phyloP scores from a whole-genome alignment of 2,888 invertebrate species.

The Arrhopalites spinosus region DNA sequence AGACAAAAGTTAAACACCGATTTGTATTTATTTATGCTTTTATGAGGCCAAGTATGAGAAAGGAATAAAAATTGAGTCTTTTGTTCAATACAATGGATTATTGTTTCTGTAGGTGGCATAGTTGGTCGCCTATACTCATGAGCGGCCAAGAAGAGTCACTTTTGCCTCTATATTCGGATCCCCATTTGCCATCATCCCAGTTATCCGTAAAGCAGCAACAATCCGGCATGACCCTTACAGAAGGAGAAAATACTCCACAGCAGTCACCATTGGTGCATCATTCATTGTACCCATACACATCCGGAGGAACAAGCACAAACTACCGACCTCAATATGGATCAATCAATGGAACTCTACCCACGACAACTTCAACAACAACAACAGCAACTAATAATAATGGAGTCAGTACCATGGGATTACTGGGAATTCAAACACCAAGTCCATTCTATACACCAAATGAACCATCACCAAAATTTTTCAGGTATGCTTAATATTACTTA shows the following conservation, averaged over 20 bases:
- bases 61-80: constrained; percentile 11
- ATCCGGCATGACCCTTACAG: constrained; percentile 16
- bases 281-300: constrained; percentile 52
- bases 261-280: not conserved
- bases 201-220: constrained; percentile 16
- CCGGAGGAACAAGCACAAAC: not conserved
- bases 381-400: constrained; percentile 1
- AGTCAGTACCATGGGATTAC: not conserved
- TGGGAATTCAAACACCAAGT: constrained; percentile 49
- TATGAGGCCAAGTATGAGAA: not conserved
- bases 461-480: constrained; percentile 56
- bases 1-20: not conserved
- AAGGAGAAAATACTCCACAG: not conserved
- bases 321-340: constrained; percentile 20
- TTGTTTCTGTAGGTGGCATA: constrained; percentile 50
- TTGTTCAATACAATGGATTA: not conserved
- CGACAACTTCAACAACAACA: not conserved
- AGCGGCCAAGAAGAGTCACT: constrained; percentile 58
- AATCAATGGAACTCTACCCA: not conserved
- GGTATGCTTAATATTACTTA: too few relatives aligned
- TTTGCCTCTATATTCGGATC: constrained; percentile 35
- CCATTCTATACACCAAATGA: constrained; percentile 56
- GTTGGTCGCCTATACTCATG: constrained; percentile 56
- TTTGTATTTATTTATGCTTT: not conserved
- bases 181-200: constrained; percentile 36